phyloP scores from a whole-genome alignment of 1,140 invertebrate species.

The Heterodera schachtii region DNA sequence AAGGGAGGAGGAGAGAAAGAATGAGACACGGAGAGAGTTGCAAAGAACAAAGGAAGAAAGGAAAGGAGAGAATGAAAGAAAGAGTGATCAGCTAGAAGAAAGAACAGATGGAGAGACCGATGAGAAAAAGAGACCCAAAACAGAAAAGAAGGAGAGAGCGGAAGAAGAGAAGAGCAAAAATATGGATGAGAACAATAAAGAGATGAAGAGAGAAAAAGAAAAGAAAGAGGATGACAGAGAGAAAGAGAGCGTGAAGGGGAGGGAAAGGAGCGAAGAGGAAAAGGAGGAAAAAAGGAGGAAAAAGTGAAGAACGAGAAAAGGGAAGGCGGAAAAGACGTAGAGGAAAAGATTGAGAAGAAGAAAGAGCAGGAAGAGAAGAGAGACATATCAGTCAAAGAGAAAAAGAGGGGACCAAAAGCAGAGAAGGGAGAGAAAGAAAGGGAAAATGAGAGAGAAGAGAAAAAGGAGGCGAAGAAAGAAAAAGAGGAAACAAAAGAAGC shows the following conservation, averaged over 20 bases:
- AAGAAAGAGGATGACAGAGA: not conserved
- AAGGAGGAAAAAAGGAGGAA: constrained; percentile 5
- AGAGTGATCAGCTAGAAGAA: not conserved
- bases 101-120: not conserved
- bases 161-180: not conserved
- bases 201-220: too few species aligned
- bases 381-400: not conserved
- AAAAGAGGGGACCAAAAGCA: not conserved
- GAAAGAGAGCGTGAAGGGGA: not conserved
- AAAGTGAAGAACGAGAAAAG: not conserved
- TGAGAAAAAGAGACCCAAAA: not conserved
- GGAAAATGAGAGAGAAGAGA: not conserved
- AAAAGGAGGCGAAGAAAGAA: not conserved
- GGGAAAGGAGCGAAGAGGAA: not conserved
- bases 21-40: not conserved
- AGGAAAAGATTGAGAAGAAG: not conserved
- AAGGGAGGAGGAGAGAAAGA: not conserved
- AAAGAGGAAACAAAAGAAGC: constrained; percentile 12
- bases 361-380: constrained; percentile 9
- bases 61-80: not conserved
- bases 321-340: not conserved
- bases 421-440: not conserved
- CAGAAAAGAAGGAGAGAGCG: not conserved
- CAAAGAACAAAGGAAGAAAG: not conserved
- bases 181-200: too few species aligned